Percentiles rank a stretch among this genome's conserved stretches.
phyloP scores from a whole-genome alignment of 2,113 vertebrate species.

The Nyctereutes procyonoides region DNA sequence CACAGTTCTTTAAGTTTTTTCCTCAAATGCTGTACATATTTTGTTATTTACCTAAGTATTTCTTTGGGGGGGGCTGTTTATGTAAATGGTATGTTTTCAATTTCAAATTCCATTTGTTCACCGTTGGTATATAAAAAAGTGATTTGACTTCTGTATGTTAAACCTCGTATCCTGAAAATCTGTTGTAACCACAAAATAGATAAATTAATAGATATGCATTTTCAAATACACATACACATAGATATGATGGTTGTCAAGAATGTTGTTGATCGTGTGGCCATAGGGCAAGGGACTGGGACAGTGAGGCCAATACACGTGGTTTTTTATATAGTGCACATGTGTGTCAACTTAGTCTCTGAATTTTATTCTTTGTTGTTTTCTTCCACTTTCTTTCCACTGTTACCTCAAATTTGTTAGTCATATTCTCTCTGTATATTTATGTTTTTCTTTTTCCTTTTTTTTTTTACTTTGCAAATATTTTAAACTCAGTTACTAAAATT shows the following conservation, averaged over 20 bases:
- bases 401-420: background rate
- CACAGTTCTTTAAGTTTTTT: background rate
- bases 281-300: background rate
- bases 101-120: background rate
- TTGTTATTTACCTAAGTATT: background rate
- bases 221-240: background rate
- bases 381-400: background rate
- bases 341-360: background rate
- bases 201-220: background rate
- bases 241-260: background rate
- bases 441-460: background rate
- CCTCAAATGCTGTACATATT: background rate
- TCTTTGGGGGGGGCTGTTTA: background rate
- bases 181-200: background rate
- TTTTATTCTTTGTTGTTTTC: background rate
- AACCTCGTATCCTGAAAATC: background rate
- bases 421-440: background rate
- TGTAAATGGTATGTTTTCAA: background rate
- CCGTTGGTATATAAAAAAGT: background rate
- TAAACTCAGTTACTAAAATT: background rate
- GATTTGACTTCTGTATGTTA: background rate
- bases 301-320: background rate
- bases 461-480: background rate
- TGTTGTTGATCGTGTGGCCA: background rate
- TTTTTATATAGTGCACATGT: background rate